Base-by-base conservation (phyloP, 2,113 vertebrate species). In the Cryptomyrus ogoouensis region DNA sequence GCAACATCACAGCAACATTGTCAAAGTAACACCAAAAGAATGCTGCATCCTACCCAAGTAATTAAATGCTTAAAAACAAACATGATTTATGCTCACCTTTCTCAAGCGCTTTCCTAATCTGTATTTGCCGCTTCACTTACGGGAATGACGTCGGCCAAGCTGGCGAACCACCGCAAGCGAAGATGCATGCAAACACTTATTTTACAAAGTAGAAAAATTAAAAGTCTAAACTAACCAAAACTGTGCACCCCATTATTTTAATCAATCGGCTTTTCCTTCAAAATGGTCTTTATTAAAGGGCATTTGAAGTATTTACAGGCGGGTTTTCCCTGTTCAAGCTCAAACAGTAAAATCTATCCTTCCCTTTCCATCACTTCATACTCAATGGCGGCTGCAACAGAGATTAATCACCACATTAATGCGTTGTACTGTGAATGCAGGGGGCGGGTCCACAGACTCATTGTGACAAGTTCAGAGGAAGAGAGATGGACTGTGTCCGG, bases 211-310 rank as follows among this genome's bases (percentile, higher is more conserved):
- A 89, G 47, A 91, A 89, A 87, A 91, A 89, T 62, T 89, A 91
- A 66, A 90, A 89, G 21, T 77, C 88, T 89, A 87, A 27, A 89
- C 88, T 53, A 89, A 84, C 77, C 88, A 74, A 89, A 89, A 89
- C 74, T 89, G 86, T 80, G 35, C 35, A 87, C 62, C 24, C 74
- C 62, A 88, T 90, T 85, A 62, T 58, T 66, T 87, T 80, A 83
- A 50, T 58, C 70, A 90, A 80, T 88, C 39, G 21, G 7, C 1
- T 84, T 84, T 88, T 74, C 44, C 39, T 58, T 42, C 27, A 66
- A 90, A 46, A 21, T 84, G 47, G 74, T 86, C 50, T 58, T 91
- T 89, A 91, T 91, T 91, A 91, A 91, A 91, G 88, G 90, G 90
- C 44, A 84, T 84, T 17, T 86, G 62, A 90, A 89, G 80, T 87